Base-by-base conservation (phyloP, 2,888 invertebrate species). In the Rotaria macrura region DNA sequence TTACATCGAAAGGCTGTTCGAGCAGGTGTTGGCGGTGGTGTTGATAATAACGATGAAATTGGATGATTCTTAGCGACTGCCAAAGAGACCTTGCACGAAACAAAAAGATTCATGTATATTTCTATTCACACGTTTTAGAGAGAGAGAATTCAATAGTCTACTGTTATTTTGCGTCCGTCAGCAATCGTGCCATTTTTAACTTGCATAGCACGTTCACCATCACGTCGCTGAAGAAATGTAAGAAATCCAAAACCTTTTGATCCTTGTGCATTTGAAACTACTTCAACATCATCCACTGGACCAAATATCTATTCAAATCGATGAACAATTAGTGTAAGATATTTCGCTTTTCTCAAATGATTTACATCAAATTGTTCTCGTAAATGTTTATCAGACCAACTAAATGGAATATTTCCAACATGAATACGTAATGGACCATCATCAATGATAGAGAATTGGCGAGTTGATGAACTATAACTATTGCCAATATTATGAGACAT, bases 151-250 rank as follows among this genome's bases (percentile, higher is more conserved):
- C 5, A 65, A 17, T 20, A 29, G n/a, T 6, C 17, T 34, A 65
- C 65, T 34, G 65, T 65, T 34, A 65, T 65, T 65, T 65, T 65
- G 5, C 65, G 65, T 65, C 65, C 65, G 65, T 65, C 65, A 65
- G 65, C 65, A 34, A 65, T 65, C 6, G 65, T 65, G 29, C 65
- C 65, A 65, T 65, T 65, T 65, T 65, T 65, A 34, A 65, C 65
- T 65, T 65, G 65, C 65, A 65, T 65, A 29, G 65, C 65, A 29
- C 65, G 65, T 29, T 65, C 65, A 65, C 65, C 65, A 65, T 65
- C 65, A 65, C 65, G 65, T 34, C 65, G 65, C 34, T 34, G 65
- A 65, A 65, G 65, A 65, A 65, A 65, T 65, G 65, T 65, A 20
- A 65, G 20, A 65, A 65, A 65, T 38, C 65, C 65, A 65, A 65